phyloP scores from a whole-genome alignment of 2,888 invertebrate genomes.

The Andrena hattorfiana region DNA sequence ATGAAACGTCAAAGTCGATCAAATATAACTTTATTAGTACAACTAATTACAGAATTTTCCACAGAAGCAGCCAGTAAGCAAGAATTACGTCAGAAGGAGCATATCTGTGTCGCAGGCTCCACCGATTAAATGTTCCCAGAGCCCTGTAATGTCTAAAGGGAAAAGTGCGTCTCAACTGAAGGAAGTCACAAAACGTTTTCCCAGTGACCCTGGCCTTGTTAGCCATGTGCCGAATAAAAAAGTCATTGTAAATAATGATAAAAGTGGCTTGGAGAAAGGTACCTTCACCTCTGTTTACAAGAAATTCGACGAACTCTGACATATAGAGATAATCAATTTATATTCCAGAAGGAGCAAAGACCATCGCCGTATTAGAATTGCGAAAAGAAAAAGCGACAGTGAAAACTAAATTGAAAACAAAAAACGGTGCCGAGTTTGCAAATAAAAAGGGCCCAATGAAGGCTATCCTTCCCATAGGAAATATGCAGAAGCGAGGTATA shows the following conservation, averaged over 20 bases:
- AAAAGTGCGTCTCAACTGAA: conserved; percentile 61
- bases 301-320: background rate
- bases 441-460: conserved; percentile 81
- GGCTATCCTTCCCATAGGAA: conserved; percentile 80
- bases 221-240: conserved; percentile 54
- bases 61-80: conserved; percentile 46
- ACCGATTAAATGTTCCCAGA: conserved; percentile 27
- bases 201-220: conserved; percentile 71
- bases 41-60: conserved; percentile 12
- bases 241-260: conserved; percentile 19
- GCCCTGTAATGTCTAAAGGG: conserved; percentile 39
- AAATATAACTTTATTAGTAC: conserved; percentile 1
- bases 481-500: conserved; percentile 79
- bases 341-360: conserved; percentile 8
- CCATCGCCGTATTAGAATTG: conserved; percentile 19
- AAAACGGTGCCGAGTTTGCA: conserved; percentile 60
- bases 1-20: background rate
- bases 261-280: conserved; percentile 42
- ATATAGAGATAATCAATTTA: conserved; percentile 1
- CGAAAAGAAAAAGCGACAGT: conserved; percentile 66
- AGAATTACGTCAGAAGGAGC: conserved; percentile 68
- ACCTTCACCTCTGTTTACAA: background rate
- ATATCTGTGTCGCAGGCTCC: conserved; percentile 58
- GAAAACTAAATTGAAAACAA: conserved; percentile 77
- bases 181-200: conserved; percentile 72